phyloP scores from a whole-genome alignment of 2,797 vertebrate genomes.

The Aldrovandia affinis region DNA sequence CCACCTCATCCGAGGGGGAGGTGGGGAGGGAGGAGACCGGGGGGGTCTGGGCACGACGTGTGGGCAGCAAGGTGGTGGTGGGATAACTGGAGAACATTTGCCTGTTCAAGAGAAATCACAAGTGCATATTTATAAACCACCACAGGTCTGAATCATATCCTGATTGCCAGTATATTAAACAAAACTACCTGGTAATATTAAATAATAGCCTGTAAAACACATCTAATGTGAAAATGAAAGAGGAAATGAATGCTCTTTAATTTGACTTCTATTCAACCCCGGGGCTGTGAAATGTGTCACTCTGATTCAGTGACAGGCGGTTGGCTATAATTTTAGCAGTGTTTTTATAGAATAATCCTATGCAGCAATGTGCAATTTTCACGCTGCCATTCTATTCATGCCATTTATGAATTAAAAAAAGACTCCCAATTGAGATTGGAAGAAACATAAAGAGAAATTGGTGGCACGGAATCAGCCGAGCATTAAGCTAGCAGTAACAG shows the following conservation, averaged over 20 bases:
- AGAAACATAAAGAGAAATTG: background rate
- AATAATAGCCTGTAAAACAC: background rate
- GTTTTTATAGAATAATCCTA: background rate
- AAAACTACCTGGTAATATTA: background rate
- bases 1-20: conserved; percentile 93
- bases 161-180: background rate
- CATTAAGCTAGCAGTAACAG: background rate
- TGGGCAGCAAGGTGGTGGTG: conserved; percentile 89
- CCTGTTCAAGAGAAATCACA: conserved; percentile 66
- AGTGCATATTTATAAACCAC: background rate
- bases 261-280: background rate
- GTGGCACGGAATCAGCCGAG: background rate
- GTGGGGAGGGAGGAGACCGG: conserved; percentile 94
- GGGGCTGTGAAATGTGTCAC: background rate
- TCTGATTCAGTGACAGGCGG: background rate
- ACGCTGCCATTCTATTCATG: background rate
- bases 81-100: conserved; percentile 99
- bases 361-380: background rate
- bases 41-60: conserved; percentile 92
- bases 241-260: background rate
- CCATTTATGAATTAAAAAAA: background rate
- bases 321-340: background rate
- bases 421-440: background rate
- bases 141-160: background rate
- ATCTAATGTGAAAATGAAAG: background rate